Evolutionary conservation across 2,113 vertebrate genomes (phyloP).

Genomic region (Silurus meridionalis): DNA sequence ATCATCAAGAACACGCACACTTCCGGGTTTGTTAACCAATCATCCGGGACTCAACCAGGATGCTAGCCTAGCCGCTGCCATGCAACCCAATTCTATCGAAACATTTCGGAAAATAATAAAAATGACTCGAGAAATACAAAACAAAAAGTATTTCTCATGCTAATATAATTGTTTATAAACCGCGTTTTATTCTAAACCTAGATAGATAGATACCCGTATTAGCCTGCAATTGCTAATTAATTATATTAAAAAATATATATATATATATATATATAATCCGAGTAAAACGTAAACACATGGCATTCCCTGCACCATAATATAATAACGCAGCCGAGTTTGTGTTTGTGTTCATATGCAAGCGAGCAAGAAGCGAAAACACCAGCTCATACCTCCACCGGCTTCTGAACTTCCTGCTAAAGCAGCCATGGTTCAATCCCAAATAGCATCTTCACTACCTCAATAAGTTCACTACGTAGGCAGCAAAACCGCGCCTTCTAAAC

Average conservation of each 20-base stretch:
- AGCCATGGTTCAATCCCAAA: slow-evolving; percentile 55
- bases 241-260: not conserved
- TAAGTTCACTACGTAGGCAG: not conserved
- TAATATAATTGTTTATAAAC: no score
- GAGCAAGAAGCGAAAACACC: not conserved
- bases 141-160: no score
- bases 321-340: not conserved
- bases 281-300: no score
- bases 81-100: not conserved
- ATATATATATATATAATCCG: no score
- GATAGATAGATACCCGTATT: not conserved
- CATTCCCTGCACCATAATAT: no score
- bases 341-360: not conserved
- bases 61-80: slow-evolving; percentile 22
- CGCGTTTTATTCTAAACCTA: not conserved
- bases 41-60: slow-evolving; percentile 4
- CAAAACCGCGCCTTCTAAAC: not conserved
- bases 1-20: slow-evolving; percentile 38
- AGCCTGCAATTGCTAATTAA: not conserved
- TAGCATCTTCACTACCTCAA: not conserved
- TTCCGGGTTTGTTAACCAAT: slow-evolving; percentile 54
- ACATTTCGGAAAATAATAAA: not conserved
- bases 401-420: slow-evolving; percentile 59
- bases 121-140: not conserved
- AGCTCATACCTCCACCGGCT: slow-evolving; percentile 74